Percentiles rank a stretch among this genome's conserved stretches.
Conservation (phyloP, 1,140 invertebrate species). For the Drosophila guanche region DNA sequence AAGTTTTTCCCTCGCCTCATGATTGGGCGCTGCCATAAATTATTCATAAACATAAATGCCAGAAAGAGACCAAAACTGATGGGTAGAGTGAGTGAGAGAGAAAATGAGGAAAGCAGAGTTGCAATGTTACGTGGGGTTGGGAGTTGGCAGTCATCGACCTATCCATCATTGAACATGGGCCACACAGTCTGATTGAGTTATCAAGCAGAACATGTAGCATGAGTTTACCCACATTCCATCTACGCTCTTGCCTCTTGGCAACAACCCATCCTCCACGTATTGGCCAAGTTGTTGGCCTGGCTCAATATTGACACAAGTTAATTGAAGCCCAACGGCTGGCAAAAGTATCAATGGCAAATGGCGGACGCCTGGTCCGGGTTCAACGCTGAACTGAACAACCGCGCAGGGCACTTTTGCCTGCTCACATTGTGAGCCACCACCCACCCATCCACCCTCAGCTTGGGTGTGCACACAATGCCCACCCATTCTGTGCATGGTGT, state of each 20-base stretch:
- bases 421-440: slow-evolving; percentile 7
- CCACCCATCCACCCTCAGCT: neutral
- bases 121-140: slow-evolving; percentile 13
- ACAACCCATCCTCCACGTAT: neutral
- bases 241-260: neutral
- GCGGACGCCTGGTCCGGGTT: slow-evolving; percentile 42
- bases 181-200: slow-evolving; percentile 49
- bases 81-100: neutral
- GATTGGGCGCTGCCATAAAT: slow-evolving; percentile 77
- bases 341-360: slow-evolving; percentile 64
- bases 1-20: slow-evolving; percentile 62
- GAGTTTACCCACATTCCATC: neutral
- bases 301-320: slow-evolving; percentile 77
- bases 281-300: slow-evolving; percentile 47
- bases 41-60: slow-evolving; percentile 63
- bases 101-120: too few relatives aligned
- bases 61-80: slow-evolving; percentile 48
- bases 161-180: slow-evolving; percentile 19
- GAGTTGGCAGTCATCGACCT: slow-evolving; percentile 27
- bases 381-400: slow-evolving; percentile 72
- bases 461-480: too few relatives aligned
- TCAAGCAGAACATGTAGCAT: slow-evolving; percentile 15
- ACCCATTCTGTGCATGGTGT: slow-evolving; percentile 1
- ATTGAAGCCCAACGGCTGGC: slow-evolving; percentile 63
- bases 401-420: slow-evolving; percentile 36